A percentile compares a stretch with the other conserved stretches of the same genome.
phyloP scores from a whole-genome alignment of 2,797 vertebrate genomes.

The Antennarius maculatus region DNA sequence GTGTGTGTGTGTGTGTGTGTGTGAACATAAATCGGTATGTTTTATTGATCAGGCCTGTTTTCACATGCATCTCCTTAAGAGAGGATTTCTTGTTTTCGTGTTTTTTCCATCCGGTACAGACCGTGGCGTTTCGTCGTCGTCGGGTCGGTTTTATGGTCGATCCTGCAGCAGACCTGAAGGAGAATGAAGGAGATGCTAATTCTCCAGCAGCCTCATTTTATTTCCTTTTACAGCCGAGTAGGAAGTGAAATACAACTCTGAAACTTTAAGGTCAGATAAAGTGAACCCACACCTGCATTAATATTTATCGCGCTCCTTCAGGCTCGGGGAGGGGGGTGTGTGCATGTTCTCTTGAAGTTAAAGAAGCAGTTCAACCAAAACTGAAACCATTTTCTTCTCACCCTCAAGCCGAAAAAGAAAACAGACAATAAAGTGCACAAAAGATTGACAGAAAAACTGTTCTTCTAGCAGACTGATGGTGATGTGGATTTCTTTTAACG shows the following conservation, averaged over 20 bases:
- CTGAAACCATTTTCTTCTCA: too few species aligned
- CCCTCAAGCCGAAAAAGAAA: too few species aligned
- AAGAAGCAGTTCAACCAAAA: too few species aligned
- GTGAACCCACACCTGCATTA: background rate
- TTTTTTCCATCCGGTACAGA: conserved; percentile 26
- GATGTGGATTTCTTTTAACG: too few species aligned
- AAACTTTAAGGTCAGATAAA: background rate
- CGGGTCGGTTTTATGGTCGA: background rate
- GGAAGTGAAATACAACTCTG: background rate
- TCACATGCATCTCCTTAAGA: conserved; percentile 53
- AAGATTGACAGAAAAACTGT: too few species aligned
- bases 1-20: background rate
- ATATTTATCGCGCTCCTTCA: background rate
- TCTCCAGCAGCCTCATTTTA: background rate
- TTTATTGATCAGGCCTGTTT: conserved; percentile 67
- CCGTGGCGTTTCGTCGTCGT: background rate
- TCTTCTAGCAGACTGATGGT: too few species aligned
- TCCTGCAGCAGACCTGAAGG: conserved; percentile 6
- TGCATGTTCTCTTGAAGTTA: too few species aligned
- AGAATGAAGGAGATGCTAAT: background rate
- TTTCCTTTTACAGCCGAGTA: too few species aligned
- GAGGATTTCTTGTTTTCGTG: conserved; percentile 46
- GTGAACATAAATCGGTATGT: conserved; percentile 39
- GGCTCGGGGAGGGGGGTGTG: too few species aligned
- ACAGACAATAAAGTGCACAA: too few species aligned